Base-by-base conservation (phyloP, 1,140 invertebrate genomes). In the Ditylenchus dipsaci region DNA sequence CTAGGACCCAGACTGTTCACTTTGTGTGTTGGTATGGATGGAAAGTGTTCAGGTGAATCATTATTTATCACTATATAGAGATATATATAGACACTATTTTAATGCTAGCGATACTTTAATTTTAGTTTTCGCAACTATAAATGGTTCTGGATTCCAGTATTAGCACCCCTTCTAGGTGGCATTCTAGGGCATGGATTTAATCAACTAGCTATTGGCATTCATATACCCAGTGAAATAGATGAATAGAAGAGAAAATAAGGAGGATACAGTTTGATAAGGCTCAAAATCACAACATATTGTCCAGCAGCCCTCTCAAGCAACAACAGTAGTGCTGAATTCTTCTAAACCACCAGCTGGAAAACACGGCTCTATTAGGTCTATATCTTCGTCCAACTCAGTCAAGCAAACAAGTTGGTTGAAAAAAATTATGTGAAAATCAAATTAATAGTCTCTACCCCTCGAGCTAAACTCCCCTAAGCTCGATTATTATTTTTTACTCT, bases 171-270 rank as follows among this genome's bases (percentile, higher is more conserved):
- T 68, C 70, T 88, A 23, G 87, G 87, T 5, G 86, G 85, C 5
- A 67, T 88, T 0, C 49, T 87, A 9, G 87, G 87, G 0, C 83
- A 82, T 13, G 77, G 79, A 65, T 59, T 86, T 5, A 88, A 87
- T 74, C 75, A 83, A n/a, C 21, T 65, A 63, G 57, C 89, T 47
- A 88, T 93, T 23, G 90, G 91, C 47, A 65, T 85, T 9, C 86
- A 87, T 43, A 73, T 70, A 21, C 42, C 63, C 9, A 68, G 76
- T 49, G 69, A 71, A 29, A 65, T 65, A 21, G 63, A 65, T 38
- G 63, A 65, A 59, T 65, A 7, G 63, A 65, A 58, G 63, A 65
- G 26, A 65, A 65, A n/a, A 38, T 65, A 1, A 23, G 56, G 7
- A n/a, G 57, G 26, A 65, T 65, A 3, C 63, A 65, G 42, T 29